A percentile compares a stretch with the other conserved stretches of the same genome.
Conservation (phyloP, 2,888 invertebrate genomes). For the Dastarcus helophoroides region DNA sequence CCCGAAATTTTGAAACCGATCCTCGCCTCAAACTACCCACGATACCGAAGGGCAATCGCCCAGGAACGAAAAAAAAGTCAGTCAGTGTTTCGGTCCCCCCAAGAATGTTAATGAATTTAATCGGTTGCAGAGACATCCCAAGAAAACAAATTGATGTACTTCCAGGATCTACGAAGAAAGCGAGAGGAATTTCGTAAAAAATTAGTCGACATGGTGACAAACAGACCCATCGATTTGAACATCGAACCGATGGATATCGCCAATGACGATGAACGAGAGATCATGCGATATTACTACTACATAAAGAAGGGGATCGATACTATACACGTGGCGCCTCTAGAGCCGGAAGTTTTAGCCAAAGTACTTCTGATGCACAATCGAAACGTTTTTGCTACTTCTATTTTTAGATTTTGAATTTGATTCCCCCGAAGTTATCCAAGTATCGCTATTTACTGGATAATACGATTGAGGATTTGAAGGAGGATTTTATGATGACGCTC, state of each 20-base stretch:
- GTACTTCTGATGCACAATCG: slow-evolving; percentile 58
- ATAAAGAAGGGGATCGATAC: slow-evolving; percentile 85
- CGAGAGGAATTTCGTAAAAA: slow-evolving; percentile 74
- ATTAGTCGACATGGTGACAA: slow-evolving; percentile 62
- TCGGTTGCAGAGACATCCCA: too few species aligned
- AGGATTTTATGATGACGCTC: slow-evolving; percentile 77
- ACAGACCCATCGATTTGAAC: slow-evolving; percentile 41
- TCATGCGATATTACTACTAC: slow-evolving; percentile 79
- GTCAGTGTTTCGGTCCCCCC: not conserved
- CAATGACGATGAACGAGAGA: slow-evolving; percentile 53
- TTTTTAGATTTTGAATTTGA: slow-evolving; percentile 51
- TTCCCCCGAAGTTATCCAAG: slow-evolving; percentile 50
- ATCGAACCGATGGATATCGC: slow-evolving; percentile 42
- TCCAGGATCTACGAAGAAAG: slow-evolving; percentile 56
- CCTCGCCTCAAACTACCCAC: slow-evolving; percentile 31
- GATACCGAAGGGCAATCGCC: slow-evolving; percentile 30
- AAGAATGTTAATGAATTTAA: too few species aligned
- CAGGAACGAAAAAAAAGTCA: slow-evolving; percentile 32
- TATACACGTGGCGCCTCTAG: slow-evolving; percentile 76
- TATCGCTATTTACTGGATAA: slow-evolving; percentile 48
- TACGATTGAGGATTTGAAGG: slow-evolving; percentile 66
- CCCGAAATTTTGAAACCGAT: slow-evolving; percentile 42
- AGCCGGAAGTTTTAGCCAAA: slow-evolving; percentile 54
- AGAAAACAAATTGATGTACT: too few species aligned
- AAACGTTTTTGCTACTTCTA: slow-evolving; percentile 36